These are phyloP conservation scores for Myotis planiceps DNA, from an alignment of 2,797 vertebrate genomes.

Conservation along the genomic window DNA sequence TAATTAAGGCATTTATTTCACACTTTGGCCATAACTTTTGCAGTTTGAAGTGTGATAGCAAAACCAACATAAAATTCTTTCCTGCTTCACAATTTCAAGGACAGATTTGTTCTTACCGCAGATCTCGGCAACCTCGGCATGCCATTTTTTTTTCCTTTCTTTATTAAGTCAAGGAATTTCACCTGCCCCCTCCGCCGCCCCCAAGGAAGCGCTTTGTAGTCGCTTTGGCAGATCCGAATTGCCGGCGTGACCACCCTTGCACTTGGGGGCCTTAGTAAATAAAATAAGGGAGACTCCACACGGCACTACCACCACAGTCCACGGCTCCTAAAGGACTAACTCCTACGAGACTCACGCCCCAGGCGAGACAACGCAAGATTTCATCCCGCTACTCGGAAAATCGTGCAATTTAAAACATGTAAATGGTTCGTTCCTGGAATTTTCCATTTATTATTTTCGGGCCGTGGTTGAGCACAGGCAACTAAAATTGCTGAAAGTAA, in stretches of 20 bases:
- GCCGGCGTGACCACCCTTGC: not conserved
- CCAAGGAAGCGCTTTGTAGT: not conserved
- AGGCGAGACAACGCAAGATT: not conserved
- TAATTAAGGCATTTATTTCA: not conserved
- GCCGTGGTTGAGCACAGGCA: not conserved
- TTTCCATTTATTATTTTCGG: not conserved
- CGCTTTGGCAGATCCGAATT: not conserved
- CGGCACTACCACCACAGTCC: not conserved
- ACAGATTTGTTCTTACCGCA: not conserved
- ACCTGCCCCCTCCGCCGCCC: too few species aligned
- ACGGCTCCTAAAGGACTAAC: not conserved
- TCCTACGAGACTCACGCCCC: fast-evolving
- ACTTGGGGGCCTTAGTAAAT: not conserved
- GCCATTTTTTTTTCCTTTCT: fast-evolving
- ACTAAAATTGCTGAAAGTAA: not conserved
- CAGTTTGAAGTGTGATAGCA: not conserved
- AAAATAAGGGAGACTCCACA: not conserved
- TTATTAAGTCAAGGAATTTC: not conserved
- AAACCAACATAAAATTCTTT: not conserved
- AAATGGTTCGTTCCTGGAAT: not conserved
- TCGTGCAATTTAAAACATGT: not conserved
- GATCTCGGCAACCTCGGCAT: too few species aligned
- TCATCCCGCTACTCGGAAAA: not conserved
- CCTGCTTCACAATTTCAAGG: not conserved
- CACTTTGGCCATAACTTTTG: not conserved